These are phyloP conservation scores for Phthorimaea operculella DNA, from an alignment of 1,140 invertebrate species.

Conservation along the genomic window DNA sequence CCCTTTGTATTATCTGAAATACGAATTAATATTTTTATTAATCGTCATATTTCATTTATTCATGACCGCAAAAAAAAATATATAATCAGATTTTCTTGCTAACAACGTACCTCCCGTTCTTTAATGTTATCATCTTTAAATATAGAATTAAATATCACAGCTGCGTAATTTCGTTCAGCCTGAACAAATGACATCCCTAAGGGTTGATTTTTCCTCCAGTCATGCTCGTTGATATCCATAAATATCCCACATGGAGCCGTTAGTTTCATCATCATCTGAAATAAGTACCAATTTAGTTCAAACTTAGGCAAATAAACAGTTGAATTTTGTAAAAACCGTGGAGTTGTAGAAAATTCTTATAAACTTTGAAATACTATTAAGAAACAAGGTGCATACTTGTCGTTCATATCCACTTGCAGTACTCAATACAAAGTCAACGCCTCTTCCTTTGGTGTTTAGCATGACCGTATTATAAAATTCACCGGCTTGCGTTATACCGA, in stretches of 20 bases:
- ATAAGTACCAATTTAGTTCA: no score
- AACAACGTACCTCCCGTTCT: conserved; percentile 19
- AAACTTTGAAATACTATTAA: no score
- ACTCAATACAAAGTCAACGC: background rate
- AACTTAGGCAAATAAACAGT: no score
- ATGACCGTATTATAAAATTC: background rate
- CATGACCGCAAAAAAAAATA: no score
- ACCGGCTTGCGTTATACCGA: background rate
- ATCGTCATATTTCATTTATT: no score
- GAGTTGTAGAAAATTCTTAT: no score
- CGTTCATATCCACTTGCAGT: conserved; percentile 12
- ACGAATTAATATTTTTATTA: no score
- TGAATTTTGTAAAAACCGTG: no score
- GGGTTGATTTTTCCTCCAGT: conserved; percentile 16
- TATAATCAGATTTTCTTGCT: no score
- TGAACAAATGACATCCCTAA: conserved; percentile 13
- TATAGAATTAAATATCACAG: conserved; percentile 14
- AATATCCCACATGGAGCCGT: background rate
- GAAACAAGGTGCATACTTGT: no score
- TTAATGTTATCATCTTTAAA: conserved; percentile 18
- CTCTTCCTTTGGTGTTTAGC: background rate
- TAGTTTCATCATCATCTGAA: conserved; percentile 12
- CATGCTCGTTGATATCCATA: conserved; percentile 15
- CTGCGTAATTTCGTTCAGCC: conserved; percentile 14
- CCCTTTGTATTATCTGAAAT: conserved; percentile 16